A percentile compares a stretch with the other conserved stretches of the same genome.
Evolutionary conservation across 1,140 invertebrate genomes (phyloP).

Genomic region (Oryzaephilus surinamensis): DNA sequence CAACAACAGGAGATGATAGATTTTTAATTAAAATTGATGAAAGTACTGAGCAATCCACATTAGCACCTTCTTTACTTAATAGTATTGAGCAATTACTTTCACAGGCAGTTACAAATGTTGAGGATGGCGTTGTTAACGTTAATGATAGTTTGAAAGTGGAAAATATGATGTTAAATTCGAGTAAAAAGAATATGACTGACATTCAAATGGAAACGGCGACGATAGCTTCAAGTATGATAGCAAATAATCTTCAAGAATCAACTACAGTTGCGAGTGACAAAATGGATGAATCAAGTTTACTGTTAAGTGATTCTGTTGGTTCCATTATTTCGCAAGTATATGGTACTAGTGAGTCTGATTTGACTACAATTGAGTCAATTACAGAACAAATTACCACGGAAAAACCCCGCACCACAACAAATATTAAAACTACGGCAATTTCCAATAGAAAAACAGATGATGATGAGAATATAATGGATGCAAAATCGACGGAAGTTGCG

Average conservation of each 20-base stretch:
- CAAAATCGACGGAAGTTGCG: too few relatives aligned
- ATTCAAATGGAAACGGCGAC: conserved; percentile 37
- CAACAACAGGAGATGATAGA: conserved; percentile 7
- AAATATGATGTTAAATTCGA: conserved; percentile 11
- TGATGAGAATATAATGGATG: too few relatives aligned
- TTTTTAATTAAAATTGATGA: conserved; percentile 13
- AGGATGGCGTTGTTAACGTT: conserved; percentile 10
- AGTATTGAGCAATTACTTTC: conserved; percentile 29
- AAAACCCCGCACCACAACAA: not conserved
- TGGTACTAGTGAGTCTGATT: conserved; percentile 1
- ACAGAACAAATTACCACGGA: not conserved
- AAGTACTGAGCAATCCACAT: too few relatives aligned
- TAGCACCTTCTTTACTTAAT: too few relatives aligned
- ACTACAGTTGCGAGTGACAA: conserved; percentile 7
- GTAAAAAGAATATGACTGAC: conserved; percentile 32
- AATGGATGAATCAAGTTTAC: conserved; percentile 1
- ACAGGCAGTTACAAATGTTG: conserved; percentile 24
- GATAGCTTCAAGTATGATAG: conserved; percentile 34
- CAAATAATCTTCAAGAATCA: conserved; percentile 10
- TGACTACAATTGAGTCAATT: conserved; percentile 6
- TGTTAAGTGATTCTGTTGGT: conserved; percentile 21
- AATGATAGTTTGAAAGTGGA: too few relatives aligned
- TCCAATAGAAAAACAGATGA: too few relatives aligned
- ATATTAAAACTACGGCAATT: not conserved
- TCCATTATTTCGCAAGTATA: conserved; percentile 20